These are phyloP conservation scores for Fopius arisanus DNA, from an alignment of 1,140 invertebrate species.

Conservation along the genomic window DNA sequence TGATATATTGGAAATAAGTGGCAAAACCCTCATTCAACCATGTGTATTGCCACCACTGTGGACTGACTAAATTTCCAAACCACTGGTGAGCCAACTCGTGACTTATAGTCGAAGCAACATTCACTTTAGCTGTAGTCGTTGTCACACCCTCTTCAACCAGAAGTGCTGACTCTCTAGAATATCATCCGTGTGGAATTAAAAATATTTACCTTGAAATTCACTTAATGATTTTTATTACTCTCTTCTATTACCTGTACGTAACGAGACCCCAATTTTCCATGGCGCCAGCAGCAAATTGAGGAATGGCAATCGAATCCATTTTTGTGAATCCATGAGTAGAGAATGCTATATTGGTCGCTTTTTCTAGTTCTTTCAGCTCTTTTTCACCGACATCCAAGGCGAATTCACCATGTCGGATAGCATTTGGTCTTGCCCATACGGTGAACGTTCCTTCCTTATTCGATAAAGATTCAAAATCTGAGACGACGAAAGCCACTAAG, in stretches of 20 bases:
- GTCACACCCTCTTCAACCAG: conserved; percentile 65
- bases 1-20: conserved; percentile 75
- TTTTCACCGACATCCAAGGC: conserved; percentile 49
- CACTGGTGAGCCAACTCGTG: conserved; percentile 73
- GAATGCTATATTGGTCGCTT: conserved; percentile 39
- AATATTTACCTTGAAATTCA: too few species aligned
- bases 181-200: neutral
- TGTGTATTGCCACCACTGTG: conserved; percentile 71
- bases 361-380: conserved; percentile 42
- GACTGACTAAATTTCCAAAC: conserved; percentile 73
- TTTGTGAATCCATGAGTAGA: conserved; percentile 46
- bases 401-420: conserved; percentile 63
- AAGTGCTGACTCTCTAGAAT: conserved; percentile 64
- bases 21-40: conserved; percentile 80
- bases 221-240: neutral
- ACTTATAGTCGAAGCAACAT: conserved; percentile 67
- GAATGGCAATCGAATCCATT: conserved; percentile 74
- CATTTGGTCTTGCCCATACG: conserved; percentile 66
- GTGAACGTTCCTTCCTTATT: conserved; percentile 32
- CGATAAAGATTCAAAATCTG: conserved; percentile 66
- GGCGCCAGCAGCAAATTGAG: conserved; percentile 81
- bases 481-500: conserved; percentile 78
- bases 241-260: neutral
- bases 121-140: conserved; percentile 62
- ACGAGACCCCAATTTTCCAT: conserved; percentile 84